Base-by-base conservation (phyloP, 1,140 invertebrate species). In the Drosophila littoralis region DNA sequence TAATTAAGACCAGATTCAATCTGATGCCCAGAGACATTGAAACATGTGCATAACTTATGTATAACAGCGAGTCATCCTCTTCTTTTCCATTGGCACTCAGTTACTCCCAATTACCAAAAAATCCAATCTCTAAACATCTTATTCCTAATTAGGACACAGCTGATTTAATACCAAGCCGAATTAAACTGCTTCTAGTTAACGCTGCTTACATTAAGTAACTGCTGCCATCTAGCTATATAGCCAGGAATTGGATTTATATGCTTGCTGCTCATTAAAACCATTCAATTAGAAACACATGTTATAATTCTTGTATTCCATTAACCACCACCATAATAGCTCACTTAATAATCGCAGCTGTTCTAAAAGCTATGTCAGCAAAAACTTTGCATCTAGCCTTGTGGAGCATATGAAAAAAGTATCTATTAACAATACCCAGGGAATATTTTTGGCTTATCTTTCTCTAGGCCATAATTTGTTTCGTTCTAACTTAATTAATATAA, bases 1-100 rank as follows among this genome's bases (percentile, higher is more conserved):
- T 74, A 74, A 74, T 74, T 74, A 74, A 68, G 40, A 60, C 8
- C 42, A 68, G 42, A 60, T 35, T 46, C 45, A 54, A 60, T 22
- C 63, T 42, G 33, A 22, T 15, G 13, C n/a, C 17, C 55, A 33
- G 45, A 10, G 45, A n/a, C 12, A 28, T 40, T 9, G 45, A 22
- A 48, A n/a, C 15, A 48, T 12, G 12, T 46, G 32, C 32, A 1
- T 6, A 4, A 13, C n/a, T 5, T 7, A 5, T 36, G 13, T 8
- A 35, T 15, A 12, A 4, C 6, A 10, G 40, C 15, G 28, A 10
- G 52, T 46, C 54, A 52, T 38, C 48, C 59, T 36, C 38, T 50
- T 32, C 13, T 2, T 36, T 43, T 50, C 55, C 17, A 38, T 15
- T 22, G 48, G 28, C 32, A 54, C 6, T 12, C 28, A 17, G 36